phyloP scores from a whole-genome alignment of 2,797 vertebrate genomes.

The Dipus sagitta region DNA sequence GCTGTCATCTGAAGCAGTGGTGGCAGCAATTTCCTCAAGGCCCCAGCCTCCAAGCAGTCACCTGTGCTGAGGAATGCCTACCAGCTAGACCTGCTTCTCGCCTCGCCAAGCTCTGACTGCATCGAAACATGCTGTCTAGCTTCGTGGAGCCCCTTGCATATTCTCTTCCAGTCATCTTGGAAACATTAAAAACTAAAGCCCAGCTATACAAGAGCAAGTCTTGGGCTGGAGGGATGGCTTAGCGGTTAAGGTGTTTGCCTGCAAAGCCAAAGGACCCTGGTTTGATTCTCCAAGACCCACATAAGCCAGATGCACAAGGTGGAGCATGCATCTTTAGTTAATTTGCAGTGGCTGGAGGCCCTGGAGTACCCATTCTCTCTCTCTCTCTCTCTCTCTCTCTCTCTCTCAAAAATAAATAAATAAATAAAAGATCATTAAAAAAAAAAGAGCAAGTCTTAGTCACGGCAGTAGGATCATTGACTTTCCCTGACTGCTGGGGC shows the following conservation, averaged over 20 bases:
- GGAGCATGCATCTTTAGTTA: no score
- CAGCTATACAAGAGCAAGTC: background rate
- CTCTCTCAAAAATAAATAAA: no score
- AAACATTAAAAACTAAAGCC: background rate
- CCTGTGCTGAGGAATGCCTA: background rate
- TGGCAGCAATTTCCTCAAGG: background rate
- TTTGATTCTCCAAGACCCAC: no score
- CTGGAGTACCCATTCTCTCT: no score
- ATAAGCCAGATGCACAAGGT: no score
- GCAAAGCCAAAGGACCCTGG: no score
- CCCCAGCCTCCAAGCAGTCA: background rate
- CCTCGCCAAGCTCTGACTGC: background rate
- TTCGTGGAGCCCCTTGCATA: background rate
- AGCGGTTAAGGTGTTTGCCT: no score
- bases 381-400: no score
- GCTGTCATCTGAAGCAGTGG: constrained; percentile 14
- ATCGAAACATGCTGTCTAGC: background rate
- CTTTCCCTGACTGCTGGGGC: background rate
- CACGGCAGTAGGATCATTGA: background rate
- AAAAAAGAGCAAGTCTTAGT: background rate
- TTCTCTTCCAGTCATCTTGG: constrained; percentile 63
- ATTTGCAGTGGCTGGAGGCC: no score
- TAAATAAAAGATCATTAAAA: no score
- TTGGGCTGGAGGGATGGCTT: no score
- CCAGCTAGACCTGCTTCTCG: background rate